phyloP scores from a whole-genome alignment of 2,797 vertebrate genomes.

The Thaleichthys pacificus region DNA sequence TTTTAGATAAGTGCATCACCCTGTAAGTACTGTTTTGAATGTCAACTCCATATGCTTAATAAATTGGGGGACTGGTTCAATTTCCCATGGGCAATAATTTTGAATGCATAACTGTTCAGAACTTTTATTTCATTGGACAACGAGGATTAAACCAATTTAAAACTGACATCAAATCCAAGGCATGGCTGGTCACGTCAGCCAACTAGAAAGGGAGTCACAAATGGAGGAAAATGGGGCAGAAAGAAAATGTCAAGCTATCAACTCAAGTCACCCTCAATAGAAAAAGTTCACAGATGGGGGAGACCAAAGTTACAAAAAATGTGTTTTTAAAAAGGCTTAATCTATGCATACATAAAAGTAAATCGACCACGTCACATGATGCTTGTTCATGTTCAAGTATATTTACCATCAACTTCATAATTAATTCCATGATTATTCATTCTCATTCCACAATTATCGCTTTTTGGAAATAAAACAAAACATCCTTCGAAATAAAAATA shows the following conservation, averaged over 20 bases:
- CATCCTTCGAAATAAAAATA: slow-evolving; percentile 77
- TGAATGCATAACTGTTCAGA: slow-evolving; percentile 64
- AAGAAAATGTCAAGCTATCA: slow-evolving; percentile 61
- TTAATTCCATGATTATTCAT: slow-evolving; percentile 66
- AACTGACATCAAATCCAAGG: slow-evolving; percentile 75
- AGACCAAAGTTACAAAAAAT: slow-evolving; percentile 77
- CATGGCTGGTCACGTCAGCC: slow-evolving; percentile 65
- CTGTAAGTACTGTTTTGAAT: too few relatives aligned
- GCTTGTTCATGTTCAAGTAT: slow-evolving; percentile 79
- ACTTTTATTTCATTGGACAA: slow-evolving; percentile 85
- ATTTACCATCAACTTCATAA: slow-evolving; percentile 72
- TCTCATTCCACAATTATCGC: slow-evolving; percentile 67
- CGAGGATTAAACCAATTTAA: slow-evolving; percentile 83
- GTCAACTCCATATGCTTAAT: too few relatives aligned
- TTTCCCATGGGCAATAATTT: neutral
- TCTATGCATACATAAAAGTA: slow-evolving; percentile 74
- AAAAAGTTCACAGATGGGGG: slow-evolving; percentile 73
- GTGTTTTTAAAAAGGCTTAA: slow-evolving; percentile 70
- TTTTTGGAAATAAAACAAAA: slow-evolving; percentile 75
- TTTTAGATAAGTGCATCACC: too few relatives aligned
- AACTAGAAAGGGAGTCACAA: slow-evolving; percentile 66
- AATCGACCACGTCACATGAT: slow-evolving; percentile 74
- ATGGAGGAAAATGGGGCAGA: slow-evolving; percentile 46
- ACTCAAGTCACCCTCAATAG: slow-evolving; percentile 70
- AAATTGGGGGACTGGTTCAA: neutral